Evolutionary conservation across 2,888 invertebrate species (phyloP).

Genomic region (Orthosia cruda): DNA sequence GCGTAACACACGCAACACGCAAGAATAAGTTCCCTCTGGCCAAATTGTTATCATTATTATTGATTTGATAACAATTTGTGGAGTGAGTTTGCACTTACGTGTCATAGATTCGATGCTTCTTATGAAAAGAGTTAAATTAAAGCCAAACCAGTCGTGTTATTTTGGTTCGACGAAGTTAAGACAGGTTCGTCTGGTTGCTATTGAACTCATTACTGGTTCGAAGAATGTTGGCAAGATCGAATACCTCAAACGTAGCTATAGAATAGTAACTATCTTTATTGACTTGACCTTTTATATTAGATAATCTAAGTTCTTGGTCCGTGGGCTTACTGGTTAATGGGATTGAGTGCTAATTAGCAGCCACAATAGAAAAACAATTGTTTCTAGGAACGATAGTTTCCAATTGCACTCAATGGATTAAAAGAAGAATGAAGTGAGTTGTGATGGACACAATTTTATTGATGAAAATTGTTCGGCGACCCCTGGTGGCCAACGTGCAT

Average conservation of each 20-base stretch:
- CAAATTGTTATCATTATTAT: conserved; percentile 33
- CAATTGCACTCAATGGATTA: too few relatives aligned
- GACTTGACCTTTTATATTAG: conserved; percentile 1
- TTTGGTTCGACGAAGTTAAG: conserved; percentile 8
- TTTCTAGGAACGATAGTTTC: too few relatives aligned
- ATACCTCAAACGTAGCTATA: not conserved
- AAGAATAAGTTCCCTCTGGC: conserved; percentile 3
- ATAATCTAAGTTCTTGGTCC: not conserved
- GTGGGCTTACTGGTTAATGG: not conserved
- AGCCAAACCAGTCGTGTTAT: conserved; percentile 8
- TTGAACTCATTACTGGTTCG: conserved; percentile 18
- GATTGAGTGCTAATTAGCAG: not conserved
- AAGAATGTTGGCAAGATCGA: conserved; percentile 17
- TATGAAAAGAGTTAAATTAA: not conserved
- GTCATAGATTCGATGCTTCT: not conserved
- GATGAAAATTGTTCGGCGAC: conserved; percentile 3
- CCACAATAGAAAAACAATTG: too few relatives aligned
- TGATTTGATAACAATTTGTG: conserved; percentile 37
- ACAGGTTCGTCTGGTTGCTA: conserved; percentile 1
- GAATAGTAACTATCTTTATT: not conserved
- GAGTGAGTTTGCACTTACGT: not conserved
- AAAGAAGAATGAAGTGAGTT: too few relatives aligned
- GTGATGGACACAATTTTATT: not conserved
- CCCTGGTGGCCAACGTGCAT: not conserved
- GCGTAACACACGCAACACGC: conserved; percentile 17